Evolutionary conservation across 2,888 invertebrate genomes (phyloP).

Genomic region (Magallana nippona): DNA sequence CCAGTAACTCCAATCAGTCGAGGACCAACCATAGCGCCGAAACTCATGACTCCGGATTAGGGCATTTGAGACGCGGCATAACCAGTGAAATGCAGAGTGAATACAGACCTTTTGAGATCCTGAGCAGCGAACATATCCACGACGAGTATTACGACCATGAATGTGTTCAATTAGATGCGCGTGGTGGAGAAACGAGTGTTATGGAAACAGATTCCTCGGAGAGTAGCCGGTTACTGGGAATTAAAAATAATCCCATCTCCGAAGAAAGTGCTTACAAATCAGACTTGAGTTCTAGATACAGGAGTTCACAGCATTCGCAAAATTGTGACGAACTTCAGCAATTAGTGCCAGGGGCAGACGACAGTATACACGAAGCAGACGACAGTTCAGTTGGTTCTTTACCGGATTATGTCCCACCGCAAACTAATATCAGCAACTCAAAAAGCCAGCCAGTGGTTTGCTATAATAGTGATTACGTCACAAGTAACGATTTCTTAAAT

Average conservation of each 20-base stretch:
- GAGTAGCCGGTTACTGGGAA: background rate
- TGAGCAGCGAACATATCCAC: background rate
- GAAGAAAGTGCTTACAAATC: conserved; percentile 14
- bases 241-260: background rate
- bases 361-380: conserved; percentile 4
- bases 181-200: background rate
- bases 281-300: background rate
- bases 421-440: background rate
- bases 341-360: background rate
- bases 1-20: background rate
- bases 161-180: background rate
- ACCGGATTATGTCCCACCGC: background rate
- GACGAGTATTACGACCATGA: background rate
- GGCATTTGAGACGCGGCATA: background rate
- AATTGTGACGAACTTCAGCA: background rate
- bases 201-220: background rate
- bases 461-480: background rate
- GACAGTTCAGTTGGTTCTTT: conserved; percentile 3
- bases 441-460: background rate
- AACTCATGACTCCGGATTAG: background rate
- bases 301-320: background rate
- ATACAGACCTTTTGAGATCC: background rate
- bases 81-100: background rate
- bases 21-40: background rate
- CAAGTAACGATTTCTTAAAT: too few relatives aligned